Evolutionary conservation across 2,888 invertebrate species (phyloP).

Genomic region (Oasisia sp.): DNA sequence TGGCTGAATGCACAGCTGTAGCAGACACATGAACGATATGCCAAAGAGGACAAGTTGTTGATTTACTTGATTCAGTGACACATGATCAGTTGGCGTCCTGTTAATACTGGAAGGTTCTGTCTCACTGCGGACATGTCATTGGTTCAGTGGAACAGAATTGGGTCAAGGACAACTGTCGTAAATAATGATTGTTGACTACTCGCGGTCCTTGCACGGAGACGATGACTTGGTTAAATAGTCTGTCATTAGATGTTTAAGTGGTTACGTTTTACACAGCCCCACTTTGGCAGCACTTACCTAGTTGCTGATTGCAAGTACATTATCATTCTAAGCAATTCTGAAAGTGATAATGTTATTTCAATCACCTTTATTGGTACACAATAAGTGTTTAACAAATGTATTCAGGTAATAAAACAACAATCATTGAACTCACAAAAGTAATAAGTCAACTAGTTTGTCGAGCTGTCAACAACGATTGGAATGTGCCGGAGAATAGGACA

Average conservation of each 20-base stretch:
- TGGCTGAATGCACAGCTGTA: not conserved
- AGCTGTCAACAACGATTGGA: not conserved
- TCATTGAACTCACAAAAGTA: not conserved
- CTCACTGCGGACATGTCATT: not conserved
- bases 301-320: not conserved
- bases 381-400: not conserved
- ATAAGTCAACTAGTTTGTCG: not conserved
- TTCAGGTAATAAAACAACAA: not conserved
- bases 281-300: not conserved
- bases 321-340: not conserved
- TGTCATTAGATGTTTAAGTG: no score
- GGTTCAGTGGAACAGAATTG: not conserved
- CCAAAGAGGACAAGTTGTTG: not conserved
- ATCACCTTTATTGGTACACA: not conserved
- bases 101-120: not conserved
- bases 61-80: not conserved
- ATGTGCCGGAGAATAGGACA: not conserved
- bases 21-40: not conserved
- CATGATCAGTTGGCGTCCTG: not conserved
- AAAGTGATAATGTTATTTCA: not conserved
- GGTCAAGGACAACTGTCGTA: not conserved
- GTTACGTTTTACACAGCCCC: no score
- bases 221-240: no score
- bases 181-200: not conserved
- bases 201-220: no score